Conservation (phyloP, 2,797 vertebrate species). For the Zalophus californianus region DNA sequence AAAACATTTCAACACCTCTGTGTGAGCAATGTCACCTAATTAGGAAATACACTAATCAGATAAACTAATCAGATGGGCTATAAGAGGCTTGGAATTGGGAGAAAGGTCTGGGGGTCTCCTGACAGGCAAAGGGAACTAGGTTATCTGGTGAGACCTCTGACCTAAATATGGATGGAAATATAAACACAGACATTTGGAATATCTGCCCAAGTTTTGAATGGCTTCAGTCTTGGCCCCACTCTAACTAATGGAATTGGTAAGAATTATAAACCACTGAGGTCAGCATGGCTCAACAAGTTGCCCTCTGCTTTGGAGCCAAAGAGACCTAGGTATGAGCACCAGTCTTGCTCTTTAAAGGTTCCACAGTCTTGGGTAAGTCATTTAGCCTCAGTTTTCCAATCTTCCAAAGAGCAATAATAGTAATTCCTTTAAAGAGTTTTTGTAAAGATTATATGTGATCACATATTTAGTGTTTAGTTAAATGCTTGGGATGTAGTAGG, state of each 20-base stretch:
- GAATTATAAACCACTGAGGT: neutral
- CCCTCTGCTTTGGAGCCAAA: neutral
- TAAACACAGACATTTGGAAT: neutral
- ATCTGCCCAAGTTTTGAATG: neutral
- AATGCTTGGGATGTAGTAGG: too few species aligned
- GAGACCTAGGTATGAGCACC: neutral
- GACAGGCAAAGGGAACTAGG: neutral
- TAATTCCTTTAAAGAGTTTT: neutral
- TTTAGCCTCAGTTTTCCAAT: neutral
- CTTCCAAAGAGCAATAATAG: neutral
- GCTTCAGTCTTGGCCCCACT: neutral
- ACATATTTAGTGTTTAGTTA: neutral
- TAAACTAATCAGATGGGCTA: neutral
- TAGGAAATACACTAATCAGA: neutral
- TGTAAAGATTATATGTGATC: neutral
- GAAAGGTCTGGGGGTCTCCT: neutral
- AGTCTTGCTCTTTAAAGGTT: neutral
- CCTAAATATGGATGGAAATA: neutral
- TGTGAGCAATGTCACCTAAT: neutral
- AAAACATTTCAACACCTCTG: neutral
- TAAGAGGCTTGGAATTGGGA: neutral
- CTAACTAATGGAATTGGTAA: neutral
- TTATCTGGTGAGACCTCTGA: neutral
- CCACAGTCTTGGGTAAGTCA: neutral
- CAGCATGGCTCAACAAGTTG: neutral